Evolutionary conservation across 2,113 vertebrate species (phyloP).

Genomic region (Pseudonaja textilis): DNA sequence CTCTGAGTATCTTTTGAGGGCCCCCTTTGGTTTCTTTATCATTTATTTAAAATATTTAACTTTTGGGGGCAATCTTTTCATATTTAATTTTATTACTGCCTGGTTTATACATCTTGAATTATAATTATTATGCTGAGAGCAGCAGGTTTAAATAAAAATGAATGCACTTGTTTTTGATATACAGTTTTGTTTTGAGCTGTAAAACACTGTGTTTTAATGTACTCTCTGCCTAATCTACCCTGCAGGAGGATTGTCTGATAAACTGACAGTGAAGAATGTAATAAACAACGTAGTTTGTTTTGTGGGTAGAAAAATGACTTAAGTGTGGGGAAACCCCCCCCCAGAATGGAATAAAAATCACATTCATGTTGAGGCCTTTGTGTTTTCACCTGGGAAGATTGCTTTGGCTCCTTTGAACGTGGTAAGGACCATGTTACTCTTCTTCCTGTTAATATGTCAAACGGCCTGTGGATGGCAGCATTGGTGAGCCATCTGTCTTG

Average conservation of each 20-base stretch:
- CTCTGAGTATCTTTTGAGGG: neutral
- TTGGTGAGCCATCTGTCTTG: neutral
- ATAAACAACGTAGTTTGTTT: neutral
- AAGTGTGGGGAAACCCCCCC: neutral
- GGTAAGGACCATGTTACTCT: neutral
- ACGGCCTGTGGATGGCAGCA: conserved; percentile 18
- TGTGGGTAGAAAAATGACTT: neutral
- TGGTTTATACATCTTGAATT: neutral
- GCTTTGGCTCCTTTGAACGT: no score
- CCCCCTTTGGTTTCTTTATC: neutral
- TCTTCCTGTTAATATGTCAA: neutral
- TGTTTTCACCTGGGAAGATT: neutral
- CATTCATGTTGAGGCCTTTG: neutral
- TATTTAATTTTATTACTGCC: neutral
- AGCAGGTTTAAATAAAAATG: neutral
- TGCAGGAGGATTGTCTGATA: neutral
- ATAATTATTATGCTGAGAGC: neutral
- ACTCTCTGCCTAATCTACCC: neutral
- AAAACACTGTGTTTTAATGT: neutral
- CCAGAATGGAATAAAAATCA: neutral
- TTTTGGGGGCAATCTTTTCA: neutral
- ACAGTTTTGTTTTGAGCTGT: neutral
- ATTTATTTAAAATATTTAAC: neutral
- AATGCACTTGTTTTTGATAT: neutral
- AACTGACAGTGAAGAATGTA: neutral